Evolutionary conservation across 2,797 vertebrate genomes (phyloP).

Genomic region (Meda fulgida): DNA sequence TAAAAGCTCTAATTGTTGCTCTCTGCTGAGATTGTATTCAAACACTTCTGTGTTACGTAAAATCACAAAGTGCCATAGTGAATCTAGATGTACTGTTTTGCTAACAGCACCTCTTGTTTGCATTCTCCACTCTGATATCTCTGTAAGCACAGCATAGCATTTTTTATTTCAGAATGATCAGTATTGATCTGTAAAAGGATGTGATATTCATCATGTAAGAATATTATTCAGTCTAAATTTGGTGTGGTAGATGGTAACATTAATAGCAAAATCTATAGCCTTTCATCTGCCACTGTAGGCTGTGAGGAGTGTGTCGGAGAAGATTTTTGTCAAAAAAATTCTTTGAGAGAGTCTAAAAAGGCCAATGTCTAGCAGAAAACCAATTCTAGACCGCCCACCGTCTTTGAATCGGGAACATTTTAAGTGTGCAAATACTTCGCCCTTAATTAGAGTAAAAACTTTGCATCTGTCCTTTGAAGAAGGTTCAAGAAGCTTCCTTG

Average conservation of each 20-base stretch:
- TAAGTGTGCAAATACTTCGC: conserved; percentile 48
- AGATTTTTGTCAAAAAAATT: conserved; percentile 30
- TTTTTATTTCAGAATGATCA: conserved; percentile 26
- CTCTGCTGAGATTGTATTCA: conserved; percentile 41
- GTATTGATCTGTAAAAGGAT: conserved; percentile 28
- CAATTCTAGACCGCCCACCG: conserved; percentile 40
- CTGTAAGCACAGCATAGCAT: not conserved
- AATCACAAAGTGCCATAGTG: conserved; percentile 21
- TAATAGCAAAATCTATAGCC: conserved; percentile 27
- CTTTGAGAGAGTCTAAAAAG: conserved; percentile 36
- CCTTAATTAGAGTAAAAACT: conserved; percentile 59
- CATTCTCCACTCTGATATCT: conserved; percentile 7
- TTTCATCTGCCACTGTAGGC: not conserved
- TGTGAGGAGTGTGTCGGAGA: conserved; percentile 13
- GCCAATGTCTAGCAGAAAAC: conserved; percentile 40
- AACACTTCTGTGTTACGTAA: conserved; percentile 34
- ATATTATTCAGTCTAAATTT: conserved; percentile 27
- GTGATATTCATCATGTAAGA: conserved; percentile 1
- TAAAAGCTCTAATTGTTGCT: conserved; percentile 51
- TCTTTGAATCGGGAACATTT: conserved; percentile 48
- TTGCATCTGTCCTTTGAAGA: conserved; percentile 63
- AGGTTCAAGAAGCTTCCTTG: conserved; percentile 52
- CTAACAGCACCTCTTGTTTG: conserved; percentile 35
- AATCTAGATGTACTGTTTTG: conserved; percentile 40
- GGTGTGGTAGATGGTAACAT: not conserved